A percentile compares a stretch with the other conserved stretches of the same genome.
Evolutionary conservation across 2,797 vertebrate genomes (phyloP).

Genomic region (Eulemur albifrons): DNA sequence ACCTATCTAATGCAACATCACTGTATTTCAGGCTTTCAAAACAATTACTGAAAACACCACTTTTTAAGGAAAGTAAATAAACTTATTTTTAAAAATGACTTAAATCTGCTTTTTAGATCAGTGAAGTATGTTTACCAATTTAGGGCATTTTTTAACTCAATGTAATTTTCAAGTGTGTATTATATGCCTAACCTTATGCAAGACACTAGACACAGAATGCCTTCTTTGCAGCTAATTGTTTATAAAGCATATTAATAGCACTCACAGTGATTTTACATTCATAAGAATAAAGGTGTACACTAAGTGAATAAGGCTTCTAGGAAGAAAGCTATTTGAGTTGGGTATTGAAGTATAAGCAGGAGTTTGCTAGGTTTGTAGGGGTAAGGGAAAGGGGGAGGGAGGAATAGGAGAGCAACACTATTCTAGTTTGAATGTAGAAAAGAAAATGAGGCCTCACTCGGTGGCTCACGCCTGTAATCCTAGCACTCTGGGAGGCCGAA

Average conservation of each 20-base stretch:
- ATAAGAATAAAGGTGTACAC: not conserved
- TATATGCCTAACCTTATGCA: not conserved
- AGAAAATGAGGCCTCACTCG: not conserved
- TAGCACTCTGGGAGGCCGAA: no score
- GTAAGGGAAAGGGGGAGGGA: no score
- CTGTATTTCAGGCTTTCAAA: slow-evolving; percentile 35
- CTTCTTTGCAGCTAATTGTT: not conserved
- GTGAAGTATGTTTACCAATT: not conserved
- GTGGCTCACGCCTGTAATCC: no score
- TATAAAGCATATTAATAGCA: not conserved
- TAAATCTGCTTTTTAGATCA: not conserved
- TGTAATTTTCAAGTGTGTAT: not conserved
- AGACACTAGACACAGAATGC: not conserved
- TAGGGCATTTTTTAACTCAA: not conserved
- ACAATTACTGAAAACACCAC: not conserved
- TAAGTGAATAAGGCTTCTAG: not conserved
- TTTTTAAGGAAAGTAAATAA: not conserved
- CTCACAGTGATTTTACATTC: not conserved
- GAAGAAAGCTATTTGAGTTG: slow-evolving; percentile 29
- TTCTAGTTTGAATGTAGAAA: not conserved
- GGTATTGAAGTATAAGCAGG: not conserved
- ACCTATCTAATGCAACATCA: not conserved
- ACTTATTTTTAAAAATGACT: not conserved
- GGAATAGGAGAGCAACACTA: not conserved
- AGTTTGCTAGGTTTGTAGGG: not conserved